These are phyloP conservation scores for Lamellibrachia luymesi DNA, from an alignment of 1,140 invertebrate genomes.

Conservation along the genomic window DNA sequence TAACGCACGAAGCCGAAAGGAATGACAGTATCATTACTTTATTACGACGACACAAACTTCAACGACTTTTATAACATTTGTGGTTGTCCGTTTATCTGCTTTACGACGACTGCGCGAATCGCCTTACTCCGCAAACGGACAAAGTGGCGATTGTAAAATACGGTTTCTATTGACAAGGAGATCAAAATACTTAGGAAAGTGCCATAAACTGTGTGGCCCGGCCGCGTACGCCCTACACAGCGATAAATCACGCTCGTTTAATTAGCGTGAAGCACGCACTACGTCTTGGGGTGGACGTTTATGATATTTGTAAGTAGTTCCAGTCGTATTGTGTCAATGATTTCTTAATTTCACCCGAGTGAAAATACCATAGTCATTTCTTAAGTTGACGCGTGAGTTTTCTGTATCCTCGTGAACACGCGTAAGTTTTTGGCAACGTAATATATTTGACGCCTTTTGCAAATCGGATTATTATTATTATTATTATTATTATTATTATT, in stretches of 20 bases:
- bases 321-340: background rate
- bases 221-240: background rate
- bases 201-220: background rate
- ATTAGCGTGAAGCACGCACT: background rate
- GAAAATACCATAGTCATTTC: background rate
- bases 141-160: background rate
- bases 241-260: constrained; percentile 2
- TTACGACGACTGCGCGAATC: background rate
- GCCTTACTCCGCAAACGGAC: background rate
- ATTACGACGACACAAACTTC: constrained; percentile 4
- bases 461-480: too few species aligned
- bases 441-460: background rate
- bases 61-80: background rate
- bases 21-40: background rate
- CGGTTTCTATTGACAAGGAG: background rate
- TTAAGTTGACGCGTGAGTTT: background rate
- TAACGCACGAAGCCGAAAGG: background rate
- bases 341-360: background rate
- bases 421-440: too few species aligned
- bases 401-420: background rate
- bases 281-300: background rate
- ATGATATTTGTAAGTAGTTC: background rate
- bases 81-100: background rate
- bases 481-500: too few species aligned
- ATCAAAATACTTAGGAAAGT: background rate